Evolutionary conservation across 2,113 vertebrate species (phyloP).

Genomic region (Romanogobio albipinnatus): DNA sequence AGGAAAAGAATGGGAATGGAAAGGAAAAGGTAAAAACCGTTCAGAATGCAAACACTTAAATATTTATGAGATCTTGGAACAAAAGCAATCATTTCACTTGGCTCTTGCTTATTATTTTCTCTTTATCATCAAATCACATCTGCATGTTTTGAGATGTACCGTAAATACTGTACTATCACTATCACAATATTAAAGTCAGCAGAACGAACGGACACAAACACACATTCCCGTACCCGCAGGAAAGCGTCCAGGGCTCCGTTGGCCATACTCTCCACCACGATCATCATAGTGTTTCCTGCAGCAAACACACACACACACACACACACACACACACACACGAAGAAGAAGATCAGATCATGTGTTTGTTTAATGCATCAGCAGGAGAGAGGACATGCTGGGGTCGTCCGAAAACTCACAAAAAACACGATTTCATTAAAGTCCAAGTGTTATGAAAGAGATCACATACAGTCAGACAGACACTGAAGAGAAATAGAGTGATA

Average conservation of each 20-base stretch:
- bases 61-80: too few species aligned
- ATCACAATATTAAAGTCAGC: background rate
- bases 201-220: background rate
- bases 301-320: slow-evolving; percentile 26
- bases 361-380: slow-evolving; percentile 1
- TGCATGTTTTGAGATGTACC: background rate
- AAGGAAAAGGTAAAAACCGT: background rate
- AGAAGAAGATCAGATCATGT: background rate
- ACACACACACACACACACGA: too few species aligned
- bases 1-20: background rate
- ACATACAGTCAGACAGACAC: background rate
- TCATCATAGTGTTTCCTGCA: slow-evolving; percentile 93
- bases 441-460: too few species aligned
- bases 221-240: slow-evolving; percentile 82
- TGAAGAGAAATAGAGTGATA: background rate
- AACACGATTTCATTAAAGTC: background rate
- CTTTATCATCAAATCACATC: background rate
- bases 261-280: slow-evolving; percentile 89
- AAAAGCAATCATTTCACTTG: too few species aligned
- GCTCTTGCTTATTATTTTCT: background rate
- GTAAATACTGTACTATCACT: background rate
- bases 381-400: background rate
- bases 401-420: background rate
- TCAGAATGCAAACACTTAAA: background rate
- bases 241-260: slow-evolving; percentile 90